Base-by-base conservation (phyloP, 2,113 vertebrate species). In the Crotalus horridus region DNA sequence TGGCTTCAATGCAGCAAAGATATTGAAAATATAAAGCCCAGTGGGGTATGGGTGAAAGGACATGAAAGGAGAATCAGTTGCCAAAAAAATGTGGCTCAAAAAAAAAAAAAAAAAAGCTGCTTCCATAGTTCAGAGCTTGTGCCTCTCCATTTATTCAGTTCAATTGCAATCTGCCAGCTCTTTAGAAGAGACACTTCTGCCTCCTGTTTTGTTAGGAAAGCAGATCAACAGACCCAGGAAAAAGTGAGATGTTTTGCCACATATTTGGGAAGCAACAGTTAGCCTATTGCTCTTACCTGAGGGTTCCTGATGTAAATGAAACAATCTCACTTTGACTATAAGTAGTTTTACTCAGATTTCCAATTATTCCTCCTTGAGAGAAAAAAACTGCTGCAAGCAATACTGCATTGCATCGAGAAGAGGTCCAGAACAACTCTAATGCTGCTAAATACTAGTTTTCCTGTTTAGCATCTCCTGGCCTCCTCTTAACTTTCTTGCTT, bases 1-100 rank as follows among this genome's bases (percentile, higher is more conserved):
- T 97, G 97, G 96, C 97, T 97, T 97, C 93, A 93, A 97, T 86
- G 91, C 97, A 97, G 95, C 94, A 97, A 97, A 96, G 48, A 93
- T 94, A 96, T 91, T 95, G 96, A 97, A 81, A 81, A 81, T 96
- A 97, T 96, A 96, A 97, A 97, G 96, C 95, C 96, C 96, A 94
- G 94, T 91, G 95, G 93, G 90, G 92, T 93, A 90, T 10, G 26
- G 90, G 58, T 3, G 94, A 93, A 95, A 93, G 69, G 54, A 61
- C 92, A 94, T 91, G 90, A 69, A 6, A 95, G 88, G 81, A 69
- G 48, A 61, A 85, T 96, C 96, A 96, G 94, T 95, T 97, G 95
- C 95, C 48, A 10, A 96, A 95, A 93, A 96, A 96, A 95, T 89
- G 95, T 95, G 95, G 96, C 95, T 95, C 26, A 94, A 94, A 97